phyloP scores from a whole-genome alignment of 2,888 invertebrate genomes.

The Netelia melanura region DNA sequence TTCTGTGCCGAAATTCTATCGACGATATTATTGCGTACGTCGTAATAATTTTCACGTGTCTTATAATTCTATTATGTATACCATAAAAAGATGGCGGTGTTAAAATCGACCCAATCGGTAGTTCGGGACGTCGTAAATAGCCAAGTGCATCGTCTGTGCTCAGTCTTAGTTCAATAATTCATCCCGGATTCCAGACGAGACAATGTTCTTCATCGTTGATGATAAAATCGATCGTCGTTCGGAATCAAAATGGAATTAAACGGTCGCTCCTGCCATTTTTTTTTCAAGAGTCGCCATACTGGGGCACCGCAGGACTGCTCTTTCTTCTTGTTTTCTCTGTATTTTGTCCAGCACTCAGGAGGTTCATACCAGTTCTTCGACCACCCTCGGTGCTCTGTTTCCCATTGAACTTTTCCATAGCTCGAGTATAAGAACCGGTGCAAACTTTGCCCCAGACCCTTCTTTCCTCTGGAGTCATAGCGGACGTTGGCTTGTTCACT shows the following conservation, averaged over 20 bases:
- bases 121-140: not conserved
- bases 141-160: constrained; percentile 64
- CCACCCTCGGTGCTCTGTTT: constrained; percentile 71
- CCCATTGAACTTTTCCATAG: constrained; percentile 84
- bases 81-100: not conserved
- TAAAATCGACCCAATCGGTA: not conserved
- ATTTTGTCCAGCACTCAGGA: constrained; percentile 51
- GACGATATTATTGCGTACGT: not conserved
- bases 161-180: constrained; percentile 70
- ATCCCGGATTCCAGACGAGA: constrained; percentile 5
- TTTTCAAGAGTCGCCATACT: constrained; percentile 74
- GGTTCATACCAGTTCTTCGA: constrained; percentile 32
- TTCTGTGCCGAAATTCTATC: not conserved
- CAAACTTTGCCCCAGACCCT: constrained; percentile 84
- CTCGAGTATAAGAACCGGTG: constrained; percentile 84
- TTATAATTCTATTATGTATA: not conserved
- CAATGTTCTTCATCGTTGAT: not conserved
- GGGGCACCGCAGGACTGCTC: constrained; percentile 82
- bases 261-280: constrained; percentile 6
- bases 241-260: not conserved
- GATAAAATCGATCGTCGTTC: not conserved
- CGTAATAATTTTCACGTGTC: not conserved
- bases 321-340: constrained; percentile 81
- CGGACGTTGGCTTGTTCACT: constrained; percentile 53
- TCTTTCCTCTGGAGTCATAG: constrained; percentile 76